Evolutionary conservation across 2,113 vertebrate species (phyloP), one percentile per base, ranked within the genome.

Genomic region (Ochotona princeps): DNA sequence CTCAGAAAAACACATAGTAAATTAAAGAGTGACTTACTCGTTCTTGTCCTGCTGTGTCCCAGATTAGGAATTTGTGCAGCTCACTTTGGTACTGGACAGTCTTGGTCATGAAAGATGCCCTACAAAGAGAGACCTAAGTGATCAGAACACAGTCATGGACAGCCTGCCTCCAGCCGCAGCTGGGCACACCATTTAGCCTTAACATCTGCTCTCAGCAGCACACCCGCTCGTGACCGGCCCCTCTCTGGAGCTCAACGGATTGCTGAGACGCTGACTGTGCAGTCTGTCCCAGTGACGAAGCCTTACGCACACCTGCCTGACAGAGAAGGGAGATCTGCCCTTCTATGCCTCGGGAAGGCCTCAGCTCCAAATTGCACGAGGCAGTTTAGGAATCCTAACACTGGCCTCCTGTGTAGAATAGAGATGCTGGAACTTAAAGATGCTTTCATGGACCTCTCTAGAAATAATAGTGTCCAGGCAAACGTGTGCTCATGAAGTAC

Each of bases 71-170:
- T 97, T 99, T 99, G 98, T 99, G 99, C 60, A 99, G 98, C 97
- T 99, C 99, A 94, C 98, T 99, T 97, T 99, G 99, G 98, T 99
- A 99, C 97, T 99, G 99, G 95, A 99, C 99, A 54, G 99, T 99
- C 98, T 99, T 99, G 95, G 99, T 99, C 99, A 99, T 99, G 98
- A 99, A 99, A 63, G 99, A 99, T 47, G 99, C 99, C 97, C 99
- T 99, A 97, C 44, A 91, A 97, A 98, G 97, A 97, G 78, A 90
- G 92, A 96, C 91, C 87, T 93, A 89, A 85, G 84, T 89, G 78
- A 63, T 96, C 91, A 96, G 95, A 90, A 92, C 18, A 90, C 57
- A 94, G 28, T 94, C 38, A 90, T 75, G 69, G 30, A 83, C 83
- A 87, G 82, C 93, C 83, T 2, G 13, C 13, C 30, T 54, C 89